A percentile compares a stretch with the other conserved stretches of the same genome.
These are phyloP conservation scores for Leguminivora glycinivorella DNA, from an alignment of 1,140 invertebrate species.

Conservation along the genomic window DNA sequence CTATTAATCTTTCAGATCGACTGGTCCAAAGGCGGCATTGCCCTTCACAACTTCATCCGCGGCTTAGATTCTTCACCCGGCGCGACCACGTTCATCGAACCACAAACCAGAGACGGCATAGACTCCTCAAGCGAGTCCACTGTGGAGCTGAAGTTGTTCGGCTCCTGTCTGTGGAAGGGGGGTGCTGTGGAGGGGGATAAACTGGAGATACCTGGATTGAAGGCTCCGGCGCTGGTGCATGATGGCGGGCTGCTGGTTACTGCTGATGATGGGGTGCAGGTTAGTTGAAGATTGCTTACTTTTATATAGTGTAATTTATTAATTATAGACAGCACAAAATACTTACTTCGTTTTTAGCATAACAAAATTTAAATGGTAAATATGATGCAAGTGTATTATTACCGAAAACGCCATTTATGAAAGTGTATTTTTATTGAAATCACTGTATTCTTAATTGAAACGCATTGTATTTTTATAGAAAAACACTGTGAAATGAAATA, in stretches of 20 bases:
- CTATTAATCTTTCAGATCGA: slow-evolving; percentile 85
- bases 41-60: slow-evolving; percentile 95
- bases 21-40: slow-evolving; percentile 83
- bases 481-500: too few species aligned
- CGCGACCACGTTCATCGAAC: slow-evolving; percentile 86
- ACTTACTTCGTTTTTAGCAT: too few species aligned
- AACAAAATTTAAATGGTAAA: too few species aligned
- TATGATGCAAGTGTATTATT: too few species aligned
- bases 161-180: slow-evolving; percentile 86
- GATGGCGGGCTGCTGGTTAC: slow-evolving; percentile 89
- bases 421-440: too few species aligned
- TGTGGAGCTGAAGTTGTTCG: slow-evolving; percentile 87
- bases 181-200: slow-evolving; percentile 80
- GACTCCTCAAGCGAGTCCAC: slow-evolving; percentile 51
- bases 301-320: too few species aligned
- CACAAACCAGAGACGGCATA: slow-evolving; percentile 74
- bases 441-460: too few species aligned
- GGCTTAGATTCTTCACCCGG: slow-evolving; percentile 96
- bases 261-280: slow-evolving; percentile 86
- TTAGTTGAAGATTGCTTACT: slow-evolving; percentile 71
- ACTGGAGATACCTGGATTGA: slow-evolving; percentile 83
- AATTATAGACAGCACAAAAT: too few species aligned
- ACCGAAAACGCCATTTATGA: too few species aligned
- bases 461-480: too few species aligned
- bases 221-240: slow-evolving; percentile 85